These are phyloP conservation scores for Matsumurasca onukii DNA, from an alignment of 1,140 invertebrate genomes.

Conservation along the genomic window DNA sequence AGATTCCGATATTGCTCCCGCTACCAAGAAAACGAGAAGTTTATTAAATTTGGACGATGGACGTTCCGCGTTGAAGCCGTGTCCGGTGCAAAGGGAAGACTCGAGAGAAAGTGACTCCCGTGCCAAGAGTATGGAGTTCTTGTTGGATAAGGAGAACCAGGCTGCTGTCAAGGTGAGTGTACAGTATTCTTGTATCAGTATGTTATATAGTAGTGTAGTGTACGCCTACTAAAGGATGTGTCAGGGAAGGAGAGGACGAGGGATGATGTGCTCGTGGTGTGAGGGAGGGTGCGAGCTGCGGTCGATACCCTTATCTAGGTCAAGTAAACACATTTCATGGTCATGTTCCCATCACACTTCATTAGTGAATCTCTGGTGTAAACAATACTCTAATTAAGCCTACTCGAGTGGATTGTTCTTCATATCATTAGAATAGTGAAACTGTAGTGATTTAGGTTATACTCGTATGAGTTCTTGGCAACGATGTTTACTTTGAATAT, in stretches of 20 bases:
- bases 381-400: too few relatives aligned
- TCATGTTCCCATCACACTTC: neutral
- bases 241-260: neutral
- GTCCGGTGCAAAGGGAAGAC: constrained; percentile 40
- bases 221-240: neutral
- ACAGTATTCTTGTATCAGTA: neutral
- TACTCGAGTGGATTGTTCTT: too few relatives aligned
- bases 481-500: too few relatives aligned
- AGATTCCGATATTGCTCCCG: constrained; percentile 60
- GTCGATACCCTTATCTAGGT: constrained; percentile 19
- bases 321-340: constrained; percentile 26
- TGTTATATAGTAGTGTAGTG: too few relatives aligned
- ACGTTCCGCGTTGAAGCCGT: constrained; percentile 40
- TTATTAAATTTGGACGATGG: constrained; percentile 72
- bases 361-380: neutral
- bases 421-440: too few relatives aligned
- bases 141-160: constrained; percentile 86
- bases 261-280: neutral
- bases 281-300: constrained; percentile 5
- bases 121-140: constrained; percentile 91
- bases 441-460: too few relatives aligned
- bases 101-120: constrained; percentile 51
- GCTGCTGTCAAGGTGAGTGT: constrained; percentile 64
- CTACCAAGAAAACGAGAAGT: constrained; percentile 63
- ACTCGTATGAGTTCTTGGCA: too few relatives aligned